Base-by-base conservation (phyloP, 2,113 vertebrate species). In the Chaetura pelagica region DNA sequence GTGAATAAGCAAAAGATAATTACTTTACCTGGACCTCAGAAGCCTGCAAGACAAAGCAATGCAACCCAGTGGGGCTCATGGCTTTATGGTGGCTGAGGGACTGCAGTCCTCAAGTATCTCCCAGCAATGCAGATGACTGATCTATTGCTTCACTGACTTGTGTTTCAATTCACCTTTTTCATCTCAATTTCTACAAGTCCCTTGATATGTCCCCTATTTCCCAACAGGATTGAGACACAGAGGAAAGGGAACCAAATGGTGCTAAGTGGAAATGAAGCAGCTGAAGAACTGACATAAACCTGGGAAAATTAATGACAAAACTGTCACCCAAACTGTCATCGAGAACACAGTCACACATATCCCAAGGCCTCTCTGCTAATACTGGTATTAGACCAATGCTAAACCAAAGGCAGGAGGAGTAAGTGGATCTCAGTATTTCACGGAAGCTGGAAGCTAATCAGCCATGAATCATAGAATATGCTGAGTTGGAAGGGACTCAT, bases 221-320 rank as follows among this genome's bases (percentile, higher is more conserved):
- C 57, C 74, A 38, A 12, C 0, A 6, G 48, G 64, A 35, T 1
- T 26, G 30, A 84, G 66, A 91, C 87, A 76, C 7, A 35, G 27
- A 52, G 82, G 23, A 75, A 57, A 55, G 13, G n/a, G 52, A 89
- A 83, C 38, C 7, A 55, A 90, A 58, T 14, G 35, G 42, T 54
- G 54, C 44, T 77, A 87, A 84, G 55, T 17, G 35, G 83, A 89
- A 83, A 66, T 30, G 42, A 85, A 83, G 75, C n/a, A 22, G 67
- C 26, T 62, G 74, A 82, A 89, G 66, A 82, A 76, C 40, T 75
- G 73, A 61, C 26, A 78, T 12, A 87, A 91, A 83, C 18, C 38
- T 59, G 35, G 18, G 23, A 23, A 93, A 95, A 94, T 75, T 52
- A 82, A 92, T 94, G 66, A 68, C 23, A 49, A 54, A 92, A 78